Evolutionary conservation across 2,113 vertebrate genomes (phyloP), one percentile per base, ranked within the genome.

Genomic region (Parotia lawesii): DNA sequence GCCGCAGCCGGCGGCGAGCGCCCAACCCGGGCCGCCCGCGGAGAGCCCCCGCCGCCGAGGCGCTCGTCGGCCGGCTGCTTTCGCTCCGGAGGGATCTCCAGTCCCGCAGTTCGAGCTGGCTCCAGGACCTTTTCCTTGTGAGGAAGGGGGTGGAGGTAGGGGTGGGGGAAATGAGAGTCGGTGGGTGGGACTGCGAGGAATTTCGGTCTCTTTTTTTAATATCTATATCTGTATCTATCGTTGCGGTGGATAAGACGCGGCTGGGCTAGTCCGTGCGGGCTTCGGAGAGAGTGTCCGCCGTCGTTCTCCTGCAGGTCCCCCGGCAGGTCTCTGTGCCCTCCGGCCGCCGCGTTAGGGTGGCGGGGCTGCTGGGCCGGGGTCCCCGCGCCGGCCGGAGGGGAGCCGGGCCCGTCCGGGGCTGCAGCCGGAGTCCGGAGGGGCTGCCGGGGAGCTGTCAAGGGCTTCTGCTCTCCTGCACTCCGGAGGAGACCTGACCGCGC

Each of bases 121-220:
- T 82, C 82, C 85, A 44, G 86, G 90, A 83, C 66, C 45, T 94
- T 94, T 91, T 95, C 87, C 94, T 94, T 94, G 87, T 86, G 92
- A 94, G 92, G 80, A 94, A 91, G 92, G 95, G 94, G 95, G 87
- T 89, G 87, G 90, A 93, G 95, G 87, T 89, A 93, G 92, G 89
- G 92, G 85, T 93, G 94, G 95, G 95, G 89, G 93, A 96, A 95
- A 95, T 78, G 89, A 81, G 91, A 95, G 91, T 95, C 74, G 93
- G 90, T 94, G 92, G 85, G 90, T 93, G 95, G 94, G 95, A 94
- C 92, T 94, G 95, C 69, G 85, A 89, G 85, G 73, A 94, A 73
- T 89, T 95, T 95, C 60, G 51, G 73, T 67, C 87, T 86, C 72
- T 81, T 94, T 93, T 95, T 87, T 78, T 42, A 93, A 93, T 96